Evolutionary conservation across 2,888 invertebrate species (phyloP).

Genomic region (Eurois occulta): DNA sequence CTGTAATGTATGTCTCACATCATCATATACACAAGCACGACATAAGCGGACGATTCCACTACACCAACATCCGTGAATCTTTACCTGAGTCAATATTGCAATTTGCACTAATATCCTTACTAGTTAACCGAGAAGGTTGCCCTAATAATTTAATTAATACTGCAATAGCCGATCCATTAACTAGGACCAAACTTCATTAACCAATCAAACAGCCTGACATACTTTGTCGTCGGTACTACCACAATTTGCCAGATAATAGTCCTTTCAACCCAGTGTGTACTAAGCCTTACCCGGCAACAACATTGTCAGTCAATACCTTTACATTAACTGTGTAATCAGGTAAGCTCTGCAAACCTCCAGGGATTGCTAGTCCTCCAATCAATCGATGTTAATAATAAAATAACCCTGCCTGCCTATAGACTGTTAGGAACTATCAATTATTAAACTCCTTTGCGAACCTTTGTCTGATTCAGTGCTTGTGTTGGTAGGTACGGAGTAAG

Average conservation of each 20-base stretch:
- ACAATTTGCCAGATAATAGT: background rate
- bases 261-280: conserved; percentile 4
- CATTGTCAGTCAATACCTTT: conserved; percentile 51
- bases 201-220: background rate
- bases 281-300: conserved; percentile 12
- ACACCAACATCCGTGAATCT: background rate
- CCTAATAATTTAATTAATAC: conserved; percentile 7
- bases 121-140: background rate
- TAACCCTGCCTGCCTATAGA: conserved; percentile 40
- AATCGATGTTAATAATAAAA: conserved; percentile 65
- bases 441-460: conserved; percentile 15
- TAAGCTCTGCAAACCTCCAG: conserved; percentile 32
- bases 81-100: background rate
- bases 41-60: background rate
- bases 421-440: conserved; percentile 47
- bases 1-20: background rate
- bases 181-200: conserved; percentile 22
- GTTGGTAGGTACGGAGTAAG: background rate
- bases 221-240: background rate
- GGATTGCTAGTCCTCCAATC: conserved; percentile 55
- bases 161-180: conserved; percentile 14
- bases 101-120: background rate
- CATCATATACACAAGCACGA: background rate
- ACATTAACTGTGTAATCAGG: conserved; percentile 50
- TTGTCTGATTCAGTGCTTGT: background rate